Conservation (phyloP, 2,797 vertebrate genomes). For the Morelia viridis region DNA sequence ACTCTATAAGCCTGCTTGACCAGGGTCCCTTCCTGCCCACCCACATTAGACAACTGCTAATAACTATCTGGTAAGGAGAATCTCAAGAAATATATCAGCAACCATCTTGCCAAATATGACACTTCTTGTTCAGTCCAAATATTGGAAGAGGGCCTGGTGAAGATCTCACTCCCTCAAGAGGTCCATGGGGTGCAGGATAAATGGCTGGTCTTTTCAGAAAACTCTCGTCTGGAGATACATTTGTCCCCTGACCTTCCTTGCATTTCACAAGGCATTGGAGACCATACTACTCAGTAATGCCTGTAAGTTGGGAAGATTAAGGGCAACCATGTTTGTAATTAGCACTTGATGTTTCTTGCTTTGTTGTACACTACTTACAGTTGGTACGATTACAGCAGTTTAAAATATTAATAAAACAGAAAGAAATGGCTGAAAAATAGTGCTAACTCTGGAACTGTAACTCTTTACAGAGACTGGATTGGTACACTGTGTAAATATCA, state of each 20-base stretch:
- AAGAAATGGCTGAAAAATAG: background rate
- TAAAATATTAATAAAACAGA: background rate
- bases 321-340: background rate
- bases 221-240: background rate
- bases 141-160: background rate
- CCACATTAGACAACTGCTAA: background rate
- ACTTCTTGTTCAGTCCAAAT: background rate
- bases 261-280: background rate
- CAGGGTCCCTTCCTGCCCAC: background rate
- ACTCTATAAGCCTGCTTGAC: background rate
- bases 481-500: background rate
- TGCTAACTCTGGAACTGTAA: background rate
- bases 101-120: background rate
- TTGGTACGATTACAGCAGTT: background rate
- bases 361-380: background rate
- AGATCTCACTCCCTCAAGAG: background rate
- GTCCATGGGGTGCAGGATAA: background rate
- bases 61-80: background rate
- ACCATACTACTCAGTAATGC: background rate
- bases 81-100: background rate
- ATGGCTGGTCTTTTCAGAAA: background rate
- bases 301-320: background rate
- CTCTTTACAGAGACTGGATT: background rate
- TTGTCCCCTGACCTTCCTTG: background rate
- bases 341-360: background rate